Conservation (phyloP, 2,797 vertebrate genomes). For the Heteromormyrus szaboi region DNA sequence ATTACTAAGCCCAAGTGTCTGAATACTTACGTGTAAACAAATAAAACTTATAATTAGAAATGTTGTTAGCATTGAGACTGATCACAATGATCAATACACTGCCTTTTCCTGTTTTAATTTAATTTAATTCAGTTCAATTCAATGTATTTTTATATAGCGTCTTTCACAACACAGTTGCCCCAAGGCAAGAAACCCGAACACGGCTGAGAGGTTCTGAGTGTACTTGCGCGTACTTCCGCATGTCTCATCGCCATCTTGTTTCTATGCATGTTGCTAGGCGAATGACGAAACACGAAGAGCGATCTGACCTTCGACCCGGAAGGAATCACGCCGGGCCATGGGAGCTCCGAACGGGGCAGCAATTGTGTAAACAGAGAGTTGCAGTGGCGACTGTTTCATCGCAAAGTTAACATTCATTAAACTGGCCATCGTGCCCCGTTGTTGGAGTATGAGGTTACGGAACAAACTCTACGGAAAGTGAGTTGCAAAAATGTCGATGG, state of each 20-base stretch:
- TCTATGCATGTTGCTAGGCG: not conserved
- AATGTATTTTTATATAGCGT: not conserved
- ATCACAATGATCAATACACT: not conserved
- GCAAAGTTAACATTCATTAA: not conserved
- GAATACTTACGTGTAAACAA: not conserved
- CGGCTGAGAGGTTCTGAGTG: not conserved
- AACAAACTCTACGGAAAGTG: conserved; percentile 21
- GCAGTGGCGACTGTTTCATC: not conserved
- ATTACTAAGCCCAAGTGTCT: not conserved
- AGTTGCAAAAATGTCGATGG: conserved; percentile 80
- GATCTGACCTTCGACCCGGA: conserved; percentile 30
- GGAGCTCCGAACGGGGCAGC: conserved; percentile 11
- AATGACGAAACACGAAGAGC: not conserved
- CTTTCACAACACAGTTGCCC: not conserved
- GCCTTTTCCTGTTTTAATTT: not conserved
- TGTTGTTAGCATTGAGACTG: not conserved
- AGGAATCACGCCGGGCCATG: conserved; percentile 29
- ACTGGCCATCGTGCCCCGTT: not conserved
- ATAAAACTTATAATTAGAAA: not conserved
- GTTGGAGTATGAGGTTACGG: conserved; percentile 31
- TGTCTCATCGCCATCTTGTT: not conserved
- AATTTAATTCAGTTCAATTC: not conserved
- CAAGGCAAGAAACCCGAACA: not conserved
- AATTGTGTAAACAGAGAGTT: conserved; percentile 34
- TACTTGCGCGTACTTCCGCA: not conserved